Evolutionary conservation across 2,888 invertebrate genomes (phyloP).

Genomic region (Heliconius ethilla): DNA sequence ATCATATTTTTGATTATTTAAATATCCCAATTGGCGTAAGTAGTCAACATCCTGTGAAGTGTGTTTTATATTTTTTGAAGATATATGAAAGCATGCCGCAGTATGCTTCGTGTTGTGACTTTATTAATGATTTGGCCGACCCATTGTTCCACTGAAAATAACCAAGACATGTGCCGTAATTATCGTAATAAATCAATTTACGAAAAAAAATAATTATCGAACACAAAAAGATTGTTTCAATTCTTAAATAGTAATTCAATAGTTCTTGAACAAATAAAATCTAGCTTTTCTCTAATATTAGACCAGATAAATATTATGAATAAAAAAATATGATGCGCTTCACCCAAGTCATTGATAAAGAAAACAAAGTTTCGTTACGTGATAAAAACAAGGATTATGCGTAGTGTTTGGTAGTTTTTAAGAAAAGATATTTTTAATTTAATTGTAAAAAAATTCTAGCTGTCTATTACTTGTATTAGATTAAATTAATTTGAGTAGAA

Average conservation of each 20-base stretch:
- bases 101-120: neutral
- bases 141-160: too few species aligned
- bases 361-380: slow-evolving; percentile 44
- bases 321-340: neutral
- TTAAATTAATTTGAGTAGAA: slow-evolving; percentile 42
- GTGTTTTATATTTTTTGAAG: neutral
- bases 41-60: neutral
- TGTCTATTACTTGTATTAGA: slow-evolving; percentile 41
- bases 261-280: too few species aligned
- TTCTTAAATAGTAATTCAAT: too few species aligned
- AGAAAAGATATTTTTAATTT: slow-evolving; percentile 36
- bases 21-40: neutral
- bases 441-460: slow-evolving; percentile 31
- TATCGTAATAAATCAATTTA: too few species aligned
- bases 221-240: too few species aligned
- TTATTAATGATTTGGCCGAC: neutral
- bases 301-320: too few species aligned
- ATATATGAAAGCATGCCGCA: neutral
- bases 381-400: slow-evolving; percentile 43
- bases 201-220: too few species aligned
- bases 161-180: too few species aligned
- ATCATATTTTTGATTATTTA: neutral
- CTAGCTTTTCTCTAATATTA: too few species aligned
- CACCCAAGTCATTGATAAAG: neutral
- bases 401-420: slow-evolving; percentile 35